Evolutionary conservation across 2,113 vertebrate genomes (phyloP).

Genomic region (Nothocercus julius): DNA sequence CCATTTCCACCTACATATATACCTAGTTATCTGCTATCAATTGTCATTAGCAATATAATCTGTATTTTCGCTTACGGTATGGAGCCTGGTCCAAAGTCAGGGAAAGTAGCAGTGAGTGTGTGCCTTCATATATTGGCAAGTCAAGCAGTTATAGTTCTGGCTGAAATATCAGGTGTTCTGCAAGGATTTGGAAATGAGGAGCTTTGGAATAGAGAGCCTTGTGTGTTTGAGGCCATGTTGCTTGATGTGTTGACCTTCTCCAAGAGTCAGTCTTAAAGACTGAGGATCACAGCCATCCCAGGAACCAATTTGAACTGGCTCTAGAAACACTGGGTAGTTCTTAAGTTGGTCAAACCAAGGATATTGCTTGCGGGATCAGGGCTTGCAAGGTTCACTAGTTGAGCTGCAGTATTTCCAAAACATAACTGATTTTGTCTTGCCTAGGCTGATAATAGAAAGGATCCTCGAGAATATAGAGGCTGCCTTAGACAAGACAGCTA

Average conservation of each 20-base stretch:
- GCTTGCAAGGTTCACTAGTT: neutral
- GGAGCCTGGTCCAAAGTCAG: neutral
- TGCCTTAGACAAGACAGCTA: neutral
- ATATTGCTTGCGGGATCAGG: too few species aligned
- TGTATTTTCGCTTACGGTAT: neutral
- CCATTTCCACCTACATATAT: neutral
- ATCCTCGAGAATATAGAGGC: neutral
- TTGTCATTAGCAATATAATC: neutral
- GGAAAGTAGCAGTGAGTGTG: neutral
- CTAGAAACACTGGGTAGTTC: neutral
- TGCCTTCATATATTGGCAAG: neutral
- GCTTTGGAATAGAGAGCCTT: neutral
- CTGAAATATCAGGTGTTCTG: neutral
- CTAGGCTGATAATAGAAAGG: neutral
- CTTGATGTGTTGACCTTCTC: too few species aligned
- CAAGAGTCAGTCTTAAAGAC: neutral
- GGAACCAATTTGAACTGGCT: neutral
- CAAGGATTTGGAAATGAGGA: neutral
- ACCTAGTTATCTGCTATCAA: neutral
- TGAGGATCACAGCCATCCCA: too few species aligned
- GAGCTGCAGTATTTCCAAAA: neutral
- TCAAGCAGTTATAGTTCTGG: neutral
- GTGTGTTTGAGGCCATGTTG: neutral
- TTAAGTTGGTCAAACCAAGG: too few species aligned
- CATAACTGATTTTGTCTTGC: neutral